These are phyloP conservation scores for Pyrocoelia pectoralis DNA, from an alignment of 2,888 invertebrate genomes.

Conservation along the genomic window DNA sequence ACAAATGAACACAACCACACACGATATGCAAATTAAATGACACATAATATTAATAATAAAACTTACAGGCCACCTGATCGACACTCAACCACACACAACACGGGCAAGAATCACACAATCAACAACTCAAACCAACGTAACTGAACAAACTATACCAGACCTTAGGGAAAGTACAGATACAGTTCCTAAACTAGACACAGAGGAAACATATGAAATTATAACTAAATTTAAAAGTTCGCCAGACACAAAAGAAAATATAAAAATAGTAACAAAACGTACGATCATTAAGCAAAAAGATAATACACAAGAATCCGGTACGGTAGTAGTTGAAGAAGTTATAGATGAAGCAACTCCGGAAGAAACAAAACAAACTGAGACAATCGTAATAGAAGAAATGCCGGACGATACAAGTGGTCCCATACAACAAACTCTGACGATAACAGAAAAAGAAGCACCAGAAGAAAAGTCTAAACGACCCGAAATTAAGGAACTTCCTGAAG, in stretches of 20 bases:
- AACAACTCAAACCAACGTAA: slow-evolving; percentile 45
- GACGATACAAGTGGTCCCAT: too few species aligned
- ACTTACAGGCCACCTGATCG: slow-evolving; percentile 58
- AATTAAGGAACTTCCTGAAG: slow-evolving; percentile 22
- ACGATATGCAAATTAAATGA: slow-evolving; percentile 14
- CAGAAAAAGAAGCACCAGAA: slow-evolving; percentile 23
- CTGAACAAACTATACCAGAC: slow-evolving; percentile 54
- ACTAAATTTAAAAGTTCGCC: slow-evolving; percentile 66
- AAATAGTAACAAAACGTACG: slow-evolving; percentile 67
- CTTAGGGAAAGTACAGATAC: slow-evolving; percentile 51
- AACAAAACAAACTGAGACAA: too few species aligned
- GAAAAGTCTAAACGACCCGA: neutral
- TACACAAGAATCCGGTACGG: slow-evolving; percentile 34
- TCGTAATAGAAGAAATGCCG: slow-evolving; percentile 47
- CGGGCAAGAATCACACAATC: slow-evolving; percentile 49
- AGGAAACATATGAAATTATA: slow-evolving; percentile 69
- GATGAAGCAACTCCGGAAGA: slow-evolving; percentile 56
- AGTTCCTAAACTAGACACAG: slow-evolving; percentile 43
- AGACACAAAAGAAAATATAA: slow-evolving; percentile 63
- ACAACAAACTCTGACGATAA: slow-evolving; percentile 48
- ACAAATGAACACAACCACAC: slow-evolving; percentile 24
- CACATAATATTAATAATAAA: slow-evolving; percentile 45
- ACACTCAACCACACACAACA: slow-evolving; percentile 56
- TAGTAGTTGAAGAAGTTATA: slow-evolving; percentile 64
- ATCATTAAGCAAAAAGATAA: slow-evolving; percentile 51